Evolutionary conservation across 2,113 vertebrate genomes (phyloP), one percentile per base, ranked within the genome.

Genomic region (Reinhardtius hippoglossoides): DNA sequence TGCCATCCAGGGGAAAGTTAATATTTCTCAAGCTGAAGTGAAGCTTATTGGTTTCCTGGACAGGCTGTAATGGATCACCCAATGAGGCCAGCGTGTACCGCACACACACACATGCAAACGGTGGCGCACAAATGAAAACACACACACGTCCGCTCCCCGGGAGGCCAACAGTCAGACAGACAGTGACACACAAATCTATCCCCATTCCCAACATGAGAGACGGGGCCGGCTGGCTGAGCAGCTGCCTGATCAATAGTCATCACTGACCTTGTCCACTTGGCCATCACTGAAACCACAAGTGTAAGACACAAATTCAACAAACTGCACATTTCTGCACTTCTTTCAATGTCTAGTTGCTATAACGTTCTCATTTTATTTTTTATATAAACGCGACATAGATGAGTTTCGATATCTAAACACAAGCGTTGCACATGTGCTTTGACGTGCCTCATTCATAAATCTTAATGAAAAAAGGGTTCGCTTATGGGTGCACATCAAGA

Each of bases 161-260:
- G 90, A 91, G 86, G 87, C 68, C 80, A 42, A 48, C 76, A 83
- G 87, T 90, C 87, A 88, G 84, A 87, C 89, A 91, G 88, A 91
- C 88, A 90, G 85, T 92, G 86, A 92, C 88, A 88, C 80, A 90
- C 88, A 88, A 92, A 93, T 93, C 90, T 88, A 91, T 93, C 82
- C 86, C 82, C 66, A 58, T 85, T 86, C 71, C 74, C 81, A 31
- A 72, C 77, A 85, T 90, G 89, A 94, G 85, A 86, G 83, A 85
- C 68, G 60, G 59, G 64, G 67, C 80, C 37, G 75, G 71, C 89
- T 74, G 82, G 77, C 84, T 78, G 91, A 93, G 92, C 90, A 83
- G 82, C 85, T 44, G 72, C 83, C 88, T 87, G 91, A 94, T 95
- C 94, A 89, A 94, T 95, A 93, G 84, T 92, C 90, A 94, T 94